Base-by-base conservation (phyloP, 2,797 vertebrate species). In the Vireo griseus region DNA sequence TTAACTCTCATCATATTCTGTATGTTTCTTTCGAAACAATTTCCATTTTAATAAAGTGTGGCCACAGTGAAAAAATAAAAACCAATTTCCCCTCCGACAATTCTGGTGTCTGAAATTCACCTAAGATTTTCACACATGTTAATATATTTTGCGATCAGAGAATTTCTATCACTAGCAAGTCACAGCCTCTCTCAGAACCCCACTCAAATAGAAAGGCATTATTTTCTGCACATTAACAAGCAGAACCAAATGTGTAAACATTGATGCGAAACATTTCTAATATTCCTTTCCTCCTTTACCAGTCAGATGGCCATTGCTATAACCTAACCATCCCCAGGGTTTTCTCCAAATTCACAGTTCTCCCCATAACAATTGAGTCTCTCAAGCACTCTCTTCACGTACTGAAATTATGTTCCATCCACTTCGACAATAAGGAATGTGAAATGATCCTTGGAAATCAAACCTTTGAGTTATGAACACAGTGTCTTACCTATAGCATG, bases 321-420 rank as follows among this genome's bases (percentile, higher is more conserved):
- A 86, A 69, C 9, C 33, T 16, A 21, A 16, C 28, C 39, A 81
- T 13, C 24, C n/a, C 9, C 28, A 28, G 35, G 10, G 4, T 54
- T 58, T 78, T 58, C 33, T 69, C 44, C 29, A 72, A 4, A 76
- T 47, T 47, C 61, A 39, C n/a, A 62, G 5, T 31, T 73, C 16
- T 80, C 33, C 35, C 28, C 6, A 4, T 11, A 82, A 55, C 0
- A 0, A 52, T 0, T 14, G 33, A 73, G 13, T 35, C n/a, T 79
- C 48, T 86, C 57, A 57, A 77, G 21, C 40, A 77, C 8, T 6
- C 48, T 40, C 40, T 61, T 73, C 48, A 73, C 24, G 17, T 11
- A 35, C 26, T 51, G 22, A 73, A 85, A 85, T 89, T 13, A 52
- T 8, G 14, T 66, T 85, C 17, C 16, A 52, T 21, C 22, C 31